These are phyloP conservation scores for Hormiphora californensis DNA, from an alignment of 37 sponge, comb jelly and placozoan genomes.

Conservation along the genomic window DNA sequence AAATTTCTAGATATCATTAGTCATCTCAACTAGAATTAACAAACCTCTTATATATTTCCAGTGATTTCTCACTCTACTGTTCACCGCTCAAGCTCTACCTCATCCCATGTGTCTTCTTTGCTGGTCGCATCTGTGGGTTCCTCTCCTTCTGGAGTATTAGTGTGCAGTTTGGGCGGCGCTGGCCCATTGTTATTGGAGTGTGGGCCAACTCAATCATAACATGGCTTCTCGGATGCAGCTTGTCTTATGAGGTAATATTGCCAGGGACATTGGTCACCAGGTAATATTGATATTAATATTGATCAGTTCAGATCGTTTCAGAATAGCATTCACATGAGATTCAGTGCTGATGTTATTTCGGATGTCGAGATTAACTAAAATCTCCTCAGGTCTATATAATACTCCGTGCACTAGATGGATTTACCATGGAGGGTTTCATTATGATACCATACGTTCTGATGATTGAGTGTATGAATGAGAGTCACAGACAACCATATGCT, in stretches of 20 bases:
- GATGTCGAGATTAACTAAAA: neutral
- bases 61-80: neutral
- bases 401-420: neutral
- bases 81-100: neutral
- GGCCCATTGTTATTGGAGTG: neutral
- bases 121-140: neutral
- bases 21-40: no score
- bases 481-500: neutral
- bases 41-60: no score
- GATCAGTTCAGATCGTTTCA: no score
- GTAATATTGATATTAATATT: no score
- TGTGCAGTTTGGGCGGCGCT: neutral
- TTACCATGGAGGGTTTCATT: neutral
- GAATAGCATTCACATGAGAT: no score
- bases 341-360: no score
- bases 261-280: no score
- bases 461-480: constrained; percentile 8
- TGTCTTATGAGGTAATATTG: neutral
- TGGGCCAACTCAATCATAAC: neutral
- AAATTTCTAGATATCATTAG: no score
- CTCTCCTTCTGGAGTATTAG: constrained; percentile 1
- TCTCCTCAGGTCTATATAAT: neutral
- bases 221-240: neutral
- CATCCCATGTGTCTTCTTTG: neutral
- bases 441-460: neutral